Conservation (phyloP, 1,140 invertebrate species). For the Tetramorium parvispinum region DNA sequence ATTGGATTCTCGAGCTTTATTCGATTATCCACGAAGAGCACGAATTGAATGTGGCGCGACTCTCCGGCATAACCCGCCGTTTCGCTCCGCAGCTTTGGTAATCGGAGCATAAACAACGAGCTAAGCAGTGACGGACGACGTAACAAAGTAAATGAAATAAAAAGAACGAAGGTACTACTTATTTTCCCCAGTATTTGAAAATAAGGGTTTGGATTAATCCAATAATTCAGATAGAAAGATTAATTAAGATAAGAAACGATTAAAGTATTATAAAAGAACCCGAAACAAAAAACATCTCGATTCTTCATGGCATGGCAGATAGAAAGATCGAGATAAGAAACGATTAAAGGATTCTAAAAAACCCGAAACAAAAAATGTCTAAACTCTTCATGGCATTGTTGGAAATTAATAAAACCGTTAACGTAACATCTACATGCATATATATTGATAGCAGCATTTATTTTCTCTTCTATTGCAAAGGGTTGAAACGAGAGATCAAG, state of each 20-base stretch:
- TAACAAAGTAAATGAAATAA: conserved; percentile 11
- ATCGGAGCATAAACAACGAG: conserved; percentile 33
- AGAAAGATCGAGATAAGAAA: background rate
- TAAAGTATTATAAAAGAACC: background rate
- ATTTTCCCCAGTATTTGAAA: background rate
- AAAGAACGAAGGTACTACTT: background rate
- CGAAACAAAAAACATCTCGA: background rate
- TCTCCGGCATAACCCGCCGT: conserved; percentile 24
- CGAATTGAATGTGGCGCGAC: conserved; percentile 46
- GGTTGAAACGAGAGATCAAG: conserved; percentile 27
- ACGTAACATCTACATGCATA: background rate
- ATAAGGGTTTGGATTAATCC: background rate
- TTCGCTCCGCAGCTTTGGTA: conserved; percentile 30
- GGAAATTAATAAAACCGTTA: background rate
- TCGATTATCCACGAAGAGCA: conserved; percentile 82
- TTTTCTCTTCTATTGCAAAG: conserved; percentile 15
- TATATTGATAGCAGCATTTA: background rate
- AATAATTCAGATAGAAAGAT: background rate
- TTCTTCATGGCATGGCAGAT: no score
- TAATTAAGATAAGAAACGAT: background rate
- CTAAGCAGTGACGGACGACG: background rate
- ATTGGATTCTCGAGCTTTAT: conserved; percentile 85
- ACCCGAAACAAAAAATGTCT: background rate
- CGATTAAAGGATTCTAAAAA: background rate
- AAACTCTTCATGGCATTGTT: background rate